Conservation (phyloP, 64 coral and sea anemone species). For the Pachyseris speciosa region DNA sequence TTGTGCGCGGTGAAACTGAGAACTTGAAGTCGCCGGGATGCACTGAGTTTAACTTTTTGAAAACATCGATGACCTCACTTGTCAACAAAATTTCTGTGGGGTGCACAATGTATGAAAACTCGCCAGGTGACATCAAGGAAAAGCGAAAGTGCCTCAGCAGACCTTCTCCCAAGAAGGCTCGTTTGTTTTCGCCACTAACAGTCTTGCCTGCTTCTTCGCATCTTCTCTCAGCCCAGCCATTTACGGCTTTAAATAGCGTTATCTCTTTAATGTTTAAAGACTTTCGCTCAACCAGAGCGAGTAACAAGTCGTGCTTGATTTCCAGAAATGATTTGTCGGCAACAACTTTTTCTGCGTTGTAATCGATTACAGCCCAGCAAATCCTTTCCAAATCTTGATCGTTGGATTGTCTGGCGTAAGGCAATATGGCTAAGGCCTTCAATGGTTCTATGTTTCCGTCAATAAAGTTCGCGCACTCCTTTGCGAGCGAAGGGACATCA, state of each 20-base stretch:
- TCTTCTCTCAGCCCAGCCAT: neutral
- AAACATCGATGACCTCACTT: neutral
- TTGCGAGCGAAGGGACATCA: neutral
- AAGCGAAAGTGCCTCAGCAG: neutral
- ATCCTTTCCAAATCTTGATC: neutral
- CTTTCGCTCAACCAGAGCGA: neutral
- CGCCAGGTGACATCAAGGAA: neutral
- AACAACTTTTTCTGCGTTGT: neutral
- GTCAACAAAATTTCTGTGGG: neutral
- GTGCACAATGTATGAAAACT: neutral
- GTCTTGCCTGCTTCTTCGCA: neutral
- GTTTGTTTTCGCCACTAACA: neutral
- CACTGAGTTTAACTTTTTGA: neutral
- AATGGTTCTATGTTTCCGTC: neutral
- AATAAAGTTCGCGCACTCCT: neutral
- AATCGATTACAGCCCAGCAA: slow-evolving; percentile 6
- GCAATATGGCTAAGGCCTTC: neutral
- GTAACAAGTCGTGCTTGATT: neutral
- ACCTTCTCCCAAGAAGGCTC: neutral
- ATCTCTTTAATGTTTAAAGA: neutral
- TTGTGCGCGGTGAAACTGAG: neutral
- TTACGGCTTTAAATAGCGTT: neutral
- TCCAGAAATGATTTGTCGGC: neutral
- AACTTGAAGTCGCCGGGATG: neutral
- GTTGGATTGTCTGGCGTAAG: neutral